Conservation (phyloP, 2,797 vertebrate species). For the Hydrophis major region DNA sequence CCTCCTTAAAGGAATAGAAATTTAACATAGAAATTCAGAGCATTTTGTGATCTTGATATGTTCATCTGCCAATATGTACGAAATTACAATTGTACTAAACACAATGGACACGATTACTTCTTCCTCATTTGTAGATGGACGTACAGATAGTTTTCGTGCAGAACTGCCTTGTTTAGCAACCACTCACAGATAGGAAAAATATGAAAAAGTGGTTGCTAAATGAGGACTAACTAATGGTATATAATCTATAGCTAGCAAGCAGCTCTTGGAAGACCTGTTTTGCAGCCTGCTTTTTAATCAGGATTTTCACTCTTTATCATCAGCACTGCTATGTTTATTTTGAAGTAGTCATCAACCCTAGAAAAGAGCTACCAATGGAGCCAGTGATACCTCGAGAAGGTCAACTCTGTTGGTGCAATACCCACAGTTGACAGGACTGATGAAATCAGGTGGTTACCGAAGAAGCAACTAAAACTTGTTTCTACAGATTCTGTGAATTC, state of each 20-base stretch:
- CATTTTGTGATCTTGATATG: neutral
- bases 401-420: neutral
- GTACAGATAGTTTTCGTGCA: neutral
- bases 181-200: neutral
- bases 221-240: neutral
- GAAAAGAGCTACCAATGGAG: neutral
- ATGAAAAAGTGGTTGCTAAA: neutral
- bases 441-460: neutral
- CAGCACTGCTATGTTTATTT: neutral
- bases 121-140: neutral
- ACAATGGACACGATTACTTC: neutral
- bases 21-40: neutral
- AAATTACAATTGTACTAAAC: neutral
- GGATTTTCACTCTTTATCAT: neutral
- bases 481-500: neutral
- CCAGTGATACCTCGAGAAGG: neutral
- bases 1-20: neutral
- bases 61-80: neutral
- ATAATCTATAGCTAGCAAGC: neutral
- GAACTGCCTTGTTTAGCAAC: neutral
- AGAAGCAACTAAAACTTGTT: neutral
- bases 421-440: neutral
- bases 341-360: neutral
- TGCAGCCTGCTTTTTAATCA: neutral
- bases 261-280: neutral